phyloP scores from a whole-genome alignment of 37 sponge, comb jelly and placozoan genomes.

The Lycopodina hypogea region DNA sequence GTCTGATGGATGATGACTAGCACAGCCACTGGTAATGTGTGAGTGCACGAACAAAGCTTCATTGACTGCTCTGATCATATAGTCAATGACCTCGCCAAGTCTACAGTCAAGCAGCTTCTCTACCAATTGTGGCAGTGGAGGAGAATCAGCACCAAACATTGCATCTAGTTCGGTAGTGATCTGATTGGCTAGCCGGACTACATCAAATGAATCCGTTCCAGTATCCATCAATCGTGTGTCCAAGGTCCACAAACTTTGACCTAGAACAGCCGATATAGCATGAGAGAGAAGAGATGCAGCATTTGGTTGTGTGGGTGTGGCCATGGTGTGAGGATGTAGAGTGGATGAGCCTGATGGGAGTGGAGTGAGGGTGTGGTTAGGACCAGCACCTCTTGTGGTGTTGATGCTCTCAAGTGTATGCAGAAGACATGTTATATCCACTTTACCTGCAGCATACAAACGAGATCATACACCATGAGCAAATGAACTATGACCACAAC shows the following conservation, averaged over 20 bases:
- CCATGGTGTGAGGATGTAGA: not conserved
- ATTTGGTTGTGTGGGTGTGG: not conserved
- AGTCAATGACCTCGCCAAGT: not conserved
- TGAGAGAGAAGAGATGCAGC: not conserved
- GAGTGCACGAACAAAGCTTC: no score
- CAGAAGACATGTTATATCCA: conserved; percentile 18
- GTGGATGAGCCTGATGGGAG: not conserved
- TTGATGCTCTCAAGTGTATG: not conserved
- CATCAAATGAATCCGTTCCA: conserved; percentile 59
- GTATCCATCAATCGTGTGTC: conserved; percentile 9
- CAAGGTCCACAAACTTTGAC: conserved; percentile 1
- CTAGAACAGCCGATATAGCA: not conserved
- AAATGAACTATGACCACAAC: not conserved
- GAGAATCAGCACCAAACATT: not conserved
- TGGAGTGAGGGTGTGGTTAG: no score
- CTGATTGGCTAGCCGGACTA: conserved; percentile 36
- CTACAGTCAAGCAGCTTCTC: conserved; percentile 9
- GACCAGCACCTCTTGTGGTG: not conserved
- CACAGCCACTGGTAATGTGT: no score
- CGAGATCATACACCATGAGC: not conserved
- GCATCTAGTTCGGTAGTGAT: not conserved
- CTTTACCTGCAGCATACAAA: conserved; percentile 27
- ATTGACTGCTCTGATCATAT: not conserved
- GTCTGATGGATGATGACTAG: no score
- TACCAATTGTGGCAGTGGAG: conserved; percentile 3